These are phyloP conservation scores for Yasuhikotakia modesta DNA, from an alignment of 2,797 vertebrate genomes.

Conservation along the genomic window DNA sequence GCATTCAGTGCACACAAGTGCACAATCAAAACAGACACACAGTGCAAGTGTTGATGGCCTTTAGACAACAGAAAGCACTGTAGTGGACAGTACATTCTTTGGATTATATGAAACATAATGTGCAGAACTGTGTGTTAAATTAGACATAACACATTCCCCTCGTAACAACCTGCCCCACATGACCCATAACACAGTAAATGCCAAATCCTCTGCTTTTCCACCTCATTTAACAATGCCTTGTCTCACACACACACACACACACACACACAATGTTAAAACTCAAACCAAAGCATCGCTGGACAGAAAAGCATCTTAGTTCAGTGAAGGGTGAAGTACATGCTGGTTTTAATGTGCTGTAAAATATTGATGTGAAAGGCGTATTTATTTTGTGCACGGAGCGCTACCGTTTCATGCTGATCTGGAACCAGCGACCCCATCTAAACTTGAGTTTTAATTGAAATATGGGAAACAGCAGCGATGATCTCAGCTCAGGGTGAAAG, in stretches of 20 bases:
- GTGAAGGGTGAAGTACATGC: constrained; percentile 42
- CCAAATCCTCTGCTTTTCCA: constrained; percentile 23
- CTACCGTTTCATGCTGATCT: constrained; percentile 47
- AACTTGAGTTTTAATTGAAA: constrained; percentile 47
- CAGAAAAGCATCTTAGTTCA: constrained; percentile 43
- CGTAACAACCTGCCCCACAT: constrained; percentile 27
- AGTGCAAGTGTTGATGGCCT: background rate
- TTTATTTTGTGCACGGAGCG: constrained; percentile 49
- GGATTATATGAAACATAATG: constrained; percentile 33
- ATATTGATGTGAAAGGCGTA: constrained; percentile 66
- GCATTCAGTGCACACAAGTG: constrained; percentile 12
- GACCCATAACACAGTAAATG: constrained; percentile 31
- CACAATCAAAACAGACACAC: background rate
- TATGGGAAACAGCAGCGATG: constrained; percentile 54
- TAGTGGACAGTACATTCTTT: constrained; percentile 15
- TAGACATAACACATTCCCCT: constrained; percentile 34
- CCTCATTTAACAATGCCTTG: constrained; percentile 41
- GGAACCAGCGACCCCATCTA: constrained; percentile 10
- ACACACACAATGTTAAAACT: constrained; percentile 29
- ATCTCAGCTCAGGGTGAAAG: constrained; percentile 42
- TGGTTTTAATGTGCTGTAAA: constrained; percentile 60
- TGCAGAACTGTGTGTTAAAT: constrained; percentile 36
- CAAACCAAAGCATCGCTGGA: constrained; percentile 46
- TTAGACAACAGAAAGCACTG: constrained; percentile 3
- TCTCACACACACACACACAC: constrained; percentile 11